These are phyloP conservation scores for Drosophila rubida DNA, from an alignment of 2,888 invertebrate species.

Conservation along the genomic window DNA sequence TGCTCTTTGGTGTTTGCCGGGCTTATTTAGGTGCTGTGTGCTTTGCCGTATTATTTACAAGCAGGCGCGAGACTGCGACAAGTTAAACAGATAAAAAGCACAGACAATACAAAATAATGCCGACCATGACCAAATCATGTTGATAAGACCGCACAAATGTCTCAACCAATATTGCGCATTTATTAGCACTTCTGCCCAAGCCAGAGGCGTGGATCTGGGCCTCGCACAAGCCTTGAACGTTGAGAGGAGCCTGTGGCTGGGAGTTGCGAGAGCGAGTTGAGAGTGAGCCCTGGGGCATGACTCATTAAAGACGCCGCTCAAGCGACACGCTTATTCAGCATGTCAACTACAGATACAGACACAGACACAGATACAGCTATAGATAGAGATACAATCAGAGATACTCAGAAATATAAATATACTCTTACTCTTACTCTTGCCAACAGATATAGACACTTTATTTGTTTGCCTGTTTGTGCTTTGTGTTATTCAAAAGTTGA, in stretches of 20 bases:
- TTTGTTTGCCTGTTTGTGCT: slow-evolving; percentile 26
- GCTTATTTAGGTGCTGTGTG: slow-evolving; percentile 61
- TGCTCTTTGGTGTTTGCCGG: slow-evolving; percentile 46
- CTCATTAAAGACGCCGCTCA: slow-evolving; percentile 51
- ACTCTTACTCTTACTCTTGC: slow-evolving; percentile 33
- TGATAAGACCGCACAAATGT: slow-evolving; percentile 49
- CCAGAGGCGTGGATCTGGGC: slow-evolving; percentile 15
- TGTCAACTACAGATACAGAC: slow-evolving; percentile 29
- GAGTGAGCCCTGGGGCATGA: slow-evolving; percentile 31
- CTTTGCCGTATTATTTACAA: slow-evolving; percentile 69
- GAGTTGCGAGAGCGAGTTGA: background rate
- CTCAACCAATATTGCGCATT: slow-evolving; percentile 23
- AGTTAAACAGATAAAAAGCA: slow-evolving; percentile 58
- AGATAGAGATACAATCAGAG: slow-evolving; percentile 12
- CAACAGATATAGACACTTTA: slow-evolving; percentile 29
- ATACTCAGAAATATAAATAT: slow-evolving; percentile 19
- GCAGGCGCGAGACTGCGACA: slow-evolving; percentile 46
- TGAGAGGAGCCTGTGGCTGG: background rate
- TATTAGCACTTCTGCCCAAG: slow-evolving; percentile 54
- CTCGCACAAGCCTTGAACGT: background rate
- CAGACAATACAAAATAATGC: slow-evolving; percentile 13
- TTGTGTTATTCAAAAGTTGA: slow-evolving; percentile 5
- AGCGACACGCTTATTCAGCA: slow-evolving; percentile 63
- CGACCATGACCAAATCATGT: slow-evolving; percentile 51
- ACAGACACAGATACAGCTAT: slow-evolving; percentile 29